Base-by-base conservation (phyloP, 1,140 invertebrate species). In the Cephus cinctus region DNA sequence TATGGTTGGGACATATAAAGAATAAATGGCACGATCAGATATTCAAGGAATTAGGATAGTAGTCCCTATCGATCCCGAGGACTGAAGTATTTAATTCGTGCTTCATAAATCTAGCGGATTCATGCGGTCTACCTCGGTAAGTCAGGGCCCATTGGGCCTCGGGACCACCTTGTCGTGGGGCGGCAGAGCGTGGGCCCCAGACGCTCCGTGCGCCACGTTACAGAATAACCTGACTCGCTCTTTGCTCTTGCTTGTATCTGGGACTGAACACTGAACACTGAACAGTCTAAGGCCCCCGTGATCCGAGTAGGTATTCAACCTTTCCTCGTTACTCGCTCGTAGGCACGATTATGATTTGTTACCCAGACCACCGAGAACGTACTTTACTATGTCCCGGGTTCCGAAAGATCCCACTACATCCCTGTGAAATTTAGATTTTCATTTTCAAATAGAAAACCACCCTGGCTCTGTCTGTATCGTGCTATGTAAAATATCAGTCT, bases 301-400 rank as follows among this genome's bases (percentile, higher is more conserved):
- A 35, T 48, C 52, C 53, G 52, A 56, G 57, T 52, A 57, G 59
- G 57, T 54, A 64, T 64, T 57, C 61, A 61, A 50, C 38, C 57
- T 62, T 59, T 65, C 56, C 61, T 67, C 63, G 62, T 68, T 70
- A 70, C 61, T 60, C 54, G 54, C 52, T 70, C 59, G 61, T 63
- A 62, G 56, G 63, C 68, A 69, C 63, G 69, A 67, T 71, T 73
- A 71, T 73, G 70, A 71, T 71, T 72, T 72, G 69, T 65, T 70
- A 67, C 50, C 57, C 23, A 62, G 70, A 73, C 70, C 70, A 73
- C 70, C 70, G 57, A 60, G 66, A 46, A 52, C 49, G 65, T 27
- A 23, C 30, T 39, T 39, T 16, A 46, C 42, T 23, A 45, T 39
- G 39, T 23, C 40, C 30, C 25, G 44, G 39, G 11, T 39, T 16